Evolutionary conservation across 2,797 vertebrate species (phyloP), one percentile per base, ranked within the genome.

Genomic region (Heterohyrax brucei): DNA sequence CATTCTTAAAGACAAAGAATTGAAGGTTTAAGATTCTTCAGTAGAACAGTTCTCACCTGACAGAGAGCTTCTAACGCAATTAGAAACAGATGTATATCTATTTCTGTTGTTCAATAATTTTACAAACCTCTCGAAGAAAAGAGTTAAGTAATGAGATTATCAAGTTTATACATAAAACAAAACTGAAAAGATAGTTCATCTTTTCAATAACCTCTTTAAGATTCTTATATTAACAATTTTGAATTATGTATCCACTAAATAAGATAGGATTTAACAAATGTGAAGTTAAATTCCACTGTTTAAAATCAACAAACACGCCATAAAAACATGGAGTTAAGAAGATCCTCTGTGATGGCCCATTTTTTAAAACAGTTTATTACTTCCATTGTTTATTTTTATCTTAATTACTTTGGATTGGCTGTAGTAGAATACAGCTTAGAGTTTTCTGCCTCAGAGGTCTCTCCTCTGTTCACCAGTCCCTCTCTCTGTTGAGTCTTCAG

Each of bases 181-280:
- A 92, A 73, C 26, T 87, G 59, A 30, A 93, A 95, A 13, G 82
- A 78, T 22, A 94, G 26, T 18, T 75, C 61, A 48, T 75, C 66
- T 14, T 94, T 89, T 89, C 19, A 50, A 82, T 22, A 28, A 68
- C n/a, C 89, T 46, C 50, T 83, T 87, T 39, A 87, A 92, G 56
- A 93, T 84, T 89, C 64, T 78, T 66, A n/a, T 87, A 77, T 76
- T 70, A 86, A 92, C 26, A 92, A 33, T 50, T 82, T 22, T 48
- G 44, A 62, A 33, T 68, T 10, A 70, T 79, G 18, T 64, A 12
- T 3, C 82, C n/a, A 84, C n/a, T 90, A 56, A 89, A 48, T 56
- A 86, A 82, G 1, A 66, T 30, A 46, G 3, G 75, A 33, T 75
- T 73, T 75, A 68, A 78, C 19, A 53, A 88, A 68, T 2, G 84